A percentile compares a stretch with the other conserved stretches of the same genome.
Evolutionary conservation across 2,888 invertebrate species (phyloP).

Genomic region (Chrysina gloriosa): DNA sequence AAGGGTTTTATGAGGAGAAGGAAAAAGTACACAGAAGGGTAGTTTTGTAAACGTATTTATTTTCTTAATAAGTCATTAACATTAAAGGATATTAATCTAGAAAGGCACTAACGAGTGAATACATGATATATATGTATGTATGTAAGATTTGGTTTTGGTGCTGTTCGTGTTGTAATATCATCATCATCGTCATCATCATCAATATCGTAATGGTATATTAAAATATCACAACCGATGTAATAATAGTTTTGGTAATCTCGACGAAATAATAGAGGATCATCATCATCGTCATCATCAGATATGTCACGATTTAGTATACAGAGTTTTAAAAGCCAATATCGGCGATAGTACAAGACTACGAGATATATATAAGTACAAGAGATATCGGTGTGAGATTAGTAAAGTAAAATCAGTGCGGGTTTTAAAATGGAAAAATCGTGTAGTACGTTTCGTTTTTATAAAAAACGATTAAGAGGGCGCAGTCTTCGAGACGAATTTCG

Average conservation of each 20-base stretch:
- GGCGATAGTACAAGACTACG: no score
- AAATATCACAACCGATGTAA: slow-evolving; percentile 27
- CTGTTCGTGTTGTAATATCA: slow-evolving; percentile 11
- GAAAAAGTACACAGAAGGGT: no score
- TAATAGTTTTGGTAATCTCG: neutral
- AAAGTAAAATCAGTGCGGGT: neutral
- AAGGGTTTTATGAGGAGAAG: no score
- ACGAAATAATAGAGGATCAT: slow-evolving; percentile 12
- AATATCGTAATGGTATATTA: no score
- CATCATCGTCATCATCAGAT: neutral
- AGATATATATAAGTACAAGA: no score
- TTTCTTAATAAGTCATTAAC: slow-evolving; percentile 38
- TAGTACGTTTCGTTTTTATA: neutral
- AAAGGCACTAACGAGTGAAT: slow-evolving; percentile 51
- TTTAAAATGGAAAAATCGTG: no score
- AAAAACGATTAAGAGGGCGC: slow-evolving; percentile 21
- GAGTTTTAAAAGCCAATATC: no score
- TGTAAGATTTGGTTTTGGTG: slow-evolving; percentile 15
- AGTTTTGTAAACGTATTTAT: slow-evolving; percentile 11
- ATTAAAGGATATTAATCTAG: slow-evolving; percentile 46
- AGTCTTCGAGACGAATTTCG: slow-evolving; percentile 35
- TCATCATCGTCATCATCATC: no score
- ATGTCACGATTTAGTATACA: slow-evolving; percentile 10
- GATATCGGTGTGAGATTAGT: neutral
- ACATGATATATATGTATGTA: no score